Evolutionary conservation across 2,888 invertebrate genomes (phyloP), one percentile per base, ranked within the genome.

Genomic region (Cerastis leucographa): DNA sequence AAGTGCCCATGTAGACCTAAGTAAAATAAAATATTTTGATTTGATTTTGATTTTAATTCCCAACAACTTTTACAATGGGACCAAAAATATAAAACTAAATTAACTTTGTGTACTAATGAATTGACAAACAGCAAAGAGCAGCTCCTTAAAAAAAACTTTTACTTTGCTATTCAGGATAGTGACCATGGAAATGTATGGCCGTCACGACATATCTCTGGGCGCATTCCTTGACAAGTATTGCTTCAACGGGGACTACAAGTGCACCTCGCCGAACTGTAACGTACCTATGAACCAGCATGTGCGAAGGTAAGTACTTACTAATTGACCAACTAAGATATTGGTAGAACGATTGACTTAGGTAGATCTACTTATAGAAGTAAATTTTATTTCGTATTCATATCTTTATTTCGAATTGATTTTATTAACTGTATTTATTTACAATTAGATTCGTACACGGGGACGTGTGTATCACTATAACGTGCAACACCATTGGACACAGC

Each of bases 171-270:
- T 0, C 83, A 98, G 98, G 98, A 97, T 99, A 73, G 98, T 99
- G 0, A 97, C 98, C 74, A 99, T 99, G 99, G 98, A 99, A 91
- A 98, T 99, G 96, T 99, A 99, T 94, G 99, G 99, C 0, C 97
- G 98, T 40, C 99, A 99, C 92, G 99, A 99, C 94, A 99, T 99
- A 88, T 98, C 99, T 1, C 95, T 99, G 65, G 99, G 99, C 54
- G 98, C 98, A 83, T 99, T 99, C 92, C 97, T 99, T 65, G 98
- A 99, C 92, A 97, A 98, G 77, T 99, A 99, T 92, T 99, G 99
- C 93, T 98, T 99, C 93, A 98, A 98, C 77, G 97, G 97, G 12
- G 97, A 98, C 3, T 99, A 99, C 93, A 97, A 97, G 80, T 99
- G 99, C 90, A 98, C 98, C 0, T 98, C 98, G 6, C 97, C 97